A percentile compares a stretch with the other conserved stretches of the same genome.
Evolutionary conservation across 2,888 invertebrate species (phyloP).

Genomic region (Lepidocyrtoides sp.): DNA sequence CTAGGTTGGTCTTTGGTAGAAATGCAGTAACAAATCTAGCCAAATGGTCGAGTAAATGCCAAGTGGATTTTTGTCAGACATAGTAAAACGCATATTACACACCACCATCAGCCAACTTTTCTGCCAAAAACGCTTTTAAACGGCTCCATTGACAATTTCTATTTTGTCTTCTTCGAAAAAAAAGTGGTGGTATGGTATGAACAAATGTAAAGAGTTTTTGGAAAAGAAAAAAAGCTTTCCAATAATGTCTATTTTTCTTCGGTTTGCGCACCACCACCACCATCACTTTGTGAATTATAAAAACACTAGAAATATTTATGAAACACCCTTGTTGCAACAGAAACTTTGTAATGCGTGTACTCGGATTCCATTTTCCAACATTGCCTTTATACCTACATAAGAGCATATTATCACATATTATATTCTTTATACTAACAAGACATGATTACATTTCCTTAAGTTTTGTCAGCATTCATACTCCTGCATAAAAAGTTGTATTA

Average conservation of each 20-base stretch:
- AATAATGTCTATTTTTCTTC: conserved; percentile 63
- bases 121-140: conserved; percentile 65
- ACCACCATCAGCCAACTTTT: conserved; percentile 26
- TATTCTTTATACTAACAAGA: too few species aligned
- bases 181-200: neutral
- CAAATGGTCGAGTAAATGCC: conserved; percentile 74
- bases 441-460: too few species aligned
- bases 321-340: conserved; percentile 29
- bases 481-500: conserved; percentile 42
- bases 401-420: too few species aligned
- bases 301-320: conserved; percentile 48
- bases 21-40: conserved; percentile 69
- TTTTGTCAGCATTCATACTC: neutral
- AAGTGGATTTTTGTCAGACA: conserved; percentile 65
- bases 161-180: conserved; percentile 64
- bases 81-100: conserved; percentile 39
- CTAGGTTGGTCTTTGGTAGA: conserved; percentile 46
- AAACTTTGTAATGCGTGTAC: neutral
- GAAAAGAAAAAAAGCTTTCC: conserved; percentile 43
- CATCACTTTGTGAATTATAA: neutral
- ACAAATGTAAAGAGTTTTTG: conserved; percentile 1
- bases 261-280: neutral
- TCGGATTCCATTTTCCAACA: neutral
- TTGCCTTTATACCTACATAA: too few species aligned
- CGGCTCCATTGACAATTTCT: conserved; percentile 73